Evolutionary conservation across 2,797 vertebrate species (phyloP), one percentile per base, ranked within the genome.

Genomic region (Melanotaenia maccullochi): DNA sequence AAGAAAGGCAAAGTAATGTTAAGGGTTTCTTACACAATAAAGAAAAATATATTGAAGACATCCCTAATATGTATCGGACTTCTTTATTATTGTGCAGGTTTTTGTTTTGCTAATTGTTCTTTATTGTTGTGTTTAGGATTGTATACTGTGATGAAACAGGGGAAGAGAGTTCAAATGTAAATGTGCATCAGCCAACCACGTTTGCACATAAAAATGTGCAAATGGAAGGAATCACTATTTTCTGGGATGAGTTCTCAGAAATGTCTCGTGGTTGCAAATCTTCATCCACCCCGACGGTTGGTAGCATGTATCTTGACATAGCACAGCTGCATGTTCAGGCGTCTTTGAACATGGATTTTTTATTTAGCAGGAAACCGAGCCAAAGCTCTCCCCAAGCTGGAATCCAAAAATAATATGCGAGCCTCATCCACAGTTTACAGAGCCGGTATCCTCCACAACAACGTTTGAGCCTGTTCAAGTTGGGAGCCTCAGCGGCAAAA

Each of bases 381-480:
- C 96, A 87, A 99, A 99, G 85, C 95, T 99, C 56, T 99, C 97
- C 38, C 98, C 98, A 5, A 99, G 97, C 91, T 99, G 98, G 98
- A 99, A 98, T 92, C 97, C 98, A 71, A 98, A 96, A 95, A 99
- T 99, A 67, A 95, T 96, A 66, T 98, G 96, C 77, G 98, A 99
- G 79, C 97, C 98, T 60, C 98, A 99, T 87, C 98, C 98, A 0
- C 98, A 99, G 65, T 94, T 99, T 87, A 96, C 96, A 58, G 96
- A 97, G 89, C 96, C 90, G 2, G 79, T 97, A 20, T 96, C 96
- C 44, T 95, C 96, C 74, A 87, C 95, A 52, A 92, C 95, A 4
- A 95, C 95, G 1, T 98, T 97, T 73, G 96, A 98, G 62, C 96
- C 97, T 20, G 96, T 98, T 24, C 97, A 99, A 88, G 94, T 99